Evolutionary conservation across 2,797 vertebrate species (phyloP).

Genomic region (Cichlasoma orientale): DNA sequence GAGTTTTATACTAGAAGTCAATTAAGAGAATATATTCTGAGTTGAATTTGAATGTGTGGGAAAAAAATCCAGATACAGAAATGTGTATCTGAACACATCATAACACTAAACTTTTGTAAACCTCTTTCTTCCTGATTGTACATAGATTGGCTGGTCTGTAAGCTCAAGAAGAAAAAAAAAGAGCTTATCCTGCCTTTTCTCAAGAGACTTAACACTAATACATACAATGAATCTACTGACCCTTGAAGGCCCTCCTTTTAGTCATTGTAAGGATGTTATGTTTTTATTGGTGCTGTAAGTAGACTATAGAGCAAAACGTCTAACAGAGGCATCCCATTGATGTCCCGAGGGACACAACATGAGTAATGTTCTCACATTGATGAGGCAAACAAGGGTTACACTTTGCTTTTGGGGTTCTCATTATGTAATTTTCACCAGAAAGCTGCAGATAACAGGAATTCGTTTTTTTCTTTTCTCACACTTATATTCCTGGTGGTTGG

Average conservation of each 20-base stretch:
- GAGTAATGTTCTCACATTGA: slow-evolving; percentile 72
- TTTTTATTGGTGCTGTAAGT: slow-evolving; percentile 74
- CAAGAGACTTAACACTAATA: slow-evolving; percentile 72
- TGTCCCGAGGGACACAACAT: slow-evolving; percentile 61
- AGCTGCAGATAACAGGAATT: not conserved
- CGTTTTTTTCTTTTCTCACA: not conserved
- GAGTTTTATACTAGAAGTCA: not conserved
- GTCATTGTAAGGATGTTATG: slow-evolving; percentile 67
- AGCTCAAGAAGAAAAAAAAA: slow-evolving; percentile 20
- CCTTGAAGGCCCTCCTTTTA: slow-evolving; percentile 73
- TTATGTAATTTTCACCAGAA: slow-evolving; percentile 4
- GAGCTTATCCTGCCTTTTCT: slow-evolving; percentile 79
- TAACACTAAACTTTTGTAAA: not conserved
- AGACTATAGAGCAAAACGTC: slow-evolving; percentile 58
- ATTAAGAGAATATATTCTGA: not conserved
- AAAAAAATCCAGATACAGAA: not conserved
- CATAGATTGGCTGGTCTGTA: slow-evolving; percentile 29
- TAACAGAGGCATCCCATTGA: slow-evolving; percentile 54
- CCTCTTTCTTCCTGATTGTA: slow-evolving; percentile 24
- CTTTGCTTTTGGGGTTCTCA: slow-evolving; percentile 20
- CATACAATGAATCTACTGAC: slow-evolving; percentile 77
- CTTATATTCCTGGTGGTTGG: not conserved
- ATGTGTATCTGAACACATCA: not conserved
- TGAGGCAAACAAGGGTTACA: slow-evolving; percentile 55
- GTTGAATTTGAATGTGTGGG: not conserved